Evolutionary conservation across 2,888 invertebrate species (phyloP).

Genomic region (Drosophila atripex): DNA sequence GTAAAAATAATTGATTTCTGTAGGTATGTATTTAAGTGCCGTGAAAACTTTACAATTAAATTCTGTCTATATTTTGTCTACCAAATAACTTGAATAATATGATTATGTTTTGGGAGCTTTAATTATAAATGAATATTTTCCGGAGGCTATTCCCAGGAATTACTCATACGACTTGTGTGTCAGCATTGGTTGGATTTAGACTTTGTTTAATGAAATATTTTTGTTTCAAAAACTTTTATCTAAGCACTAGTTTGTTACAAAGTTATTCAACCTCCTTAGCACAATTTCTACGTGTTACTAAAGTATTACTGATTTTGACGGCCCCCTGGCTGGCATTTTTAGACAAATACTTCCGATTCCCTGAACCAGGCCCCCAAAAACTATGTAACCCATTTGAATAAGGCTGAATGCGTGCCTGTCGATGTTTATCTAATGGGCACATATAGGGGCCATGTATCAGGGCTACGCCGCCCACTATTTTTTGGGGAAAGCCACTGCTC

Average conservation of each 20-base stretch:
- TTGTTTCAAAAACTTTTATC: neutral
- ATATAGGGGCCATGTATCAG: constrained; percentile 21
- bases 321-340: neutral
- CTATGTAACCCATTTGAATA: constrained; percentile 6
- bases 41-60: neutral
- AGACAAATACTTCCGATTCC: neutral
- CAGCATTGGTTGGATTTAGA: neutral
- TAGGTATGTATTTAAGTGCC: neutral
- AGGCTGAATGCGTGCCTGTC: constrained; percentile 45
- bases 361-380: neutral
- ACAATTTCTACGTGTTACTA: neutral
- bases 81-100: neutral
- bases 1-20: neutral
- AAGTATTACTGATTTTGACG: neutral
- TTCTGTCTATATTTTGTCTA: neutral
- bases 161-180: neutral
- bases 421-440: constrained; percentile 37
- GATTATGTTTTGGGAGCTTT: no score
- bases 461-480: constrained; percentile 7
- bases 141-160: neutral
- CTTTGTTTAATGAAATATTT: neutral
- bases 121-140: no score
- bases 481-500: constrained; percentile 9
- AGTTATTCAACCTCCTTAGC: neutral
- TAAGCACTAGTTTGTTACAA: neutral